A percentile compares a stretch with the other conserved stretches of the same genome.
phyloP scores from a whole-genome alignment of 2,113 vertebrate genomes.

The Cololabis saira region DNA sequence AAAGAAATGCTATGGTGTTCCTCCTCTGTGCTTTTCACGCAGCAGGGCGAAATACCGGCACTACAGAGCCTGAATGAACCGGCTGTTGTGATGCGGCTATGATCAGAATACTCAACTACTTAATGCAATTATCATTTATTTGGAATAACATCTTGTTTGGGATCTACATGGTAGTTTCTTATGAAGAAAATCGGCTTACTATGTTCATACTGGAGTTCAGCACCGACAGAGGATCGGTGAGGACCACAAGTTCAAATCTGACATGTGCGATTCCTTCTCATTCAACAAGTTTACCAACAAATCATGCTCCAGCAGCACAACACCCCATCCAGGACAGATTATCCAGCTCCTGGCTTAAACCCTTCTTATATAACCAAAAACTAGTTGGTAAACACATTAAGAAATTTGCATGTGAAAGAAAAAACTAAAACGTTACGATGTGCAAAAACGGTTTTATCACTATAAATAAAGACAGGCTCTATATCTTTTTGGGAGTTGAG shows the following conservation, averaged over 20 bases:
- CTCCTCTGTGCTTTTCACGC: too few relatives aligned
- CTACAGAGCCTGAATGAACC: too few relatives aligned
- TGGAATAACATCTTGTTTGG: too few relatives aligned
- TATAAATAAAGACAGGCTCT: background rate
- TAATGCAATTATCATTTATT: too few relatives aligned
- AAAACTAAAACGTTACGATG: background rate
- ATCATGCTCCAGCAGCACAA: slow-evolving; percentile 24
- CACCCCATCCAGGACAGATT: slow-evolving; percentile 61
- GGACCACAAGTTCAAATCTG: background rate
- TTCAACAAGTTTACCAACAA: slow-evolving; percentile 29
- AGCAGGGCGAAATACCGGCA: too few relatives aligned
- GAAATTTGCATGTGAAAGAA: background rate
- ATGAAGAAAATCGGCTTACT: too few relatives aligned
- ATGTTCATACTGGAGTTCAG: too few relatives aligned
- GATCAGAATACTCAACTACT: too few relatives aligned
- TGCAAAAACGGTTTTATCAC: slow-evolving; percentile 10
- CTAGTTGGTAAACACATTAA: background rate
- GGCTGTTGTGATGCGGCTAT: too few relatives aligned
- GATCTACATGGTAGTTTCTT: too few relatives aligned
- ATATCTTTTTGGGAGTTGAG: background rate
- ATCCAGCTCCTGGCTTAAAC: slow-evolving; percentile 45
- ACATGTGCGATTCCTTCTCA: slow-evolving; percentile 17
- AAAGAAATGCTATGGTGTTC: too few relatives aligned
- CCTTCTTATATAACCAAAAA: slow-evolving; percentile 64
- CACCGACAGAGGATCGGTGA: background rate